Base-by-base conservation (phyloP, 2,113 vertebrate genomes). In the Phoxinus phoxinus region DNA sequence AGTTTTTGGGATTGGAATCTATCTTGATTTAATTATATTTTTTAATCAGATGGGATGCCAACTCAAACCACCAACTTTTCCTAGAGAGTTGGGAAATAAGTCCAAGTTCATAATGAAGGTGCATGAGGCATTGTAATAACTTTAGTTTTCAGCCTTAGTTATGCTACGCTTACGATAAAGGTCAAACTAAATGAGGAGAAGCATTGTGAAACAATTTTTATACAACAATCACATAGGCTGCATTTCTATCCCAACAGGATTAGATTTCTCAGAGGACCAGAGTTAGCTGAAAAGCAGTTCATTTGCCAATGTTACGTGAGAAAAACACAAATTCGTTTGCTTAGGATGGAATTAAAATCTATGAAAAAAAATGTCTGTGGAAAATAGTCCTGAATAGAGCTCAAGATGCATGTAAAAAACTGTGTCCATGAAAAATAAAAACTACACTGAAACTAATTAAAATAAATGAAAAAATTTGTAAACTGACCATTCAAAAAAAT, bases 151-250 rank as follows among this genome's bases (percentile, higher is more conserved):
- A 53, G 46, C 27, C 5, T 48, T 21, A 51, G 48, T 76, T 76
- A 23, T 17, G 17, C 48, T 53, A 76, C 1, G 1, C 3, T 53
- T 56, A 2, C 4, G 17, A 76, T 32, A 76, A 76, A 76, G 74
- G 74, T 76, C 74, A 53, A 76, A 76, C 21, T 76, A 76, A 76
- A 76, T 30, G 25, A 19, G 71, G 37, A 74, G 73, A 30, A 32
- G 74, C 25, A 51, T 21, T 30, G 73, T 27, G 73, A 53, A 75
- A 74, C 27, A 5, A 9, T 3, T 30, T 19, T 32, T 23, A 76
- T 27, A 48, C 72, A n/a, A 6, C 74, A 76, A 76, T 53, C 27
- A 30, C n/a, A 76, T 53, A 19, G n/a, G n/a, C n/a, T n/a, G n/a
- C 13, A 76, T 53, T 76, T 30, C 27, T 21, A 76, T 53, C 46